phyloP scores from a whole-genome alignment of 64 coral and sea anemone genomes.

The Montipora capricornis region DNA sequence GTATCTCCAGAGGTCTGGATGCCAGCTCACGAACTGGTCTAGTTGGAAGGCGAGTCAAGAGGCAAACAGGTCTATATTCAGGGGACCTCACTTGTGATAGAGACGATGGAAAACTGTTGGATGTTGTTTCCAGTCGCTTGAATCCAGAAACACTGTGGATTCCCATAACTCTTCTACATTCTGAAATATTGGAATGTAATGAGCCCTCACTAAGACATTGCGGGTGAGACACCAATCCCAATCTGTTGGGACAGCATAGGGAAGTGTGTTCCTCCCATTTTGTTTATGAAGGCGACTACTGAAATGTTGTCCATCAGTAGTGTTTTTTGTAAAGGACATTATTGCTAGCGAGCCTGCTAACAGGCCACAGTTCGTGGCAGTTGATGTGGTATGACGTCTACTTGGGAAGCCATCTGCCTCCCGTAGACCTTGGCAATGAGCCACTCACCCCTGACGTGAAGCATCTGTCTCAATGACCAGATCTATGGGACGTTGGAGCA shows the following conservation, averaged over 20 bases:
- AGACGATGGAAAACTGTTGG: neutral
- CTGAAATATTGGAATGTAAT: neutral
- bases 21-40: slow-evolving; percentile 23
- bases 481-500: neutral
- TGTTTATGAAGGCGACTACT: neutral
- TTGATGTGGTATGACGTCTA: slow-evolving; percentile 46
- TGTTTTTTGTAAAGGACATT: neutral
- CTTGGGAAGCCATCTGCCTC: slow-evolving; percentile 24
- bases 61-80: neutral
- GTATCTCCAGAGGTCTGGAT: slow-evolving; percentile 12
- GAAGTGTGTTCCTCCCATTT: slow-evolving; percentile 1
- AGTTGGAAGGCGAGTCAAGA: neutral
- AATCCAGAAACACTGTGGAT: neutral
- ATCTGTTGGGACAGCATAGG: neutral
- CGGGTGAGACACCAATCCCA: neutral
- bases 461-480: slow-evolving; percentile 9
- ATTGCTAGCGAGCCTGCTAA: neutral
- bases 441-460: slow-evolving; percentile 40
- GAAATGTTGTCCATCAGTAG: slow-evolving; percentile 17
- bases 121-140: neutral
- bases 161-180: neutral
- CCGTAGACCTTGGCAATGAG: slow-evolving; percentile 61
- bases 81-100: neutral
- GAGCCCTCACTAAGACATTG: neutral
- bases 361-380: slow-evolving; percentile 18